Base-by-base conservation (phyloP, 1,140 invertebrate genomes). In the Campoletis sonorensis region DNA sequence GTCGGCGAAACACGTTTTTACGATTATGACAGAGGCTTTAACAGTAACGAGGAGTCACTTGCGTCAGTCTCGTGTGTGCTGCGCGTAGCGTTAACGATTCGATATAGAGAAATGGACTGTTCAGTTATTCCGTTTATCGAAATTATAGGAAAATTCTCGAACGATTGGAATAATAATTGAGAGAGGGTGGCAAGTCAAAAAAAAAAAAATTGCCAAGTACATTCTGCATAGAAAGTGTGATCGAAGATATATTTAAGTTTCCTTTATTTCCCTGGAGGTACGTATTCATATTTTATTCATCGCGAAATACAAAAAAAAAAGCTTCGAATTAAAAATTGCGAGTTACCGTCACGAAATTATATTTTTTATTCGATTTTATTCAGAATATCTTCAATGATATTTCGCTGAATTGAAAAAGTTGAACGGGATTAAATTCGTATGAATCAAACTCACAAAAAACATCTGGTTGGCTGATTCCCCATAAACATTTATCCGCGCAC, bases 1-100 rank as follows among this genome's bases (percentile, higher is more conserved):
- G 61, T 67, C 61, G 61, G 30, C 61, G 61, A 67, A 67, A 67
- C 61, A 23, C 23, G 61, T 23, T 67, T 67, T 67, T 67, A 67
- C 61, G 61, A 67, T 67, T 67, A 67, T 67, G 61, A 67, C 61
- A 27, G 13, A 67, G n/a, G 40, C 61, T 67, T 23, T n/a, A 67
- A 67, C 61, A 13, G 21, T 67, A 67, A 45, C 21, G 21, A 67
- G 4, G 61, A 30, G 61, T 5, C 61, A 67, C 61, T 67, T 67
- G 61, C 61, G 61, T 67, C 61, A 67, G 61, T 67, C 61, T 3
- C 2, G 23, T 67, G 30, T 67, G 23, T 67, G 21, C 23, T 27
- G 61, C 23, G 7, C 54, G 61, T 7, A 67, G 23, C 61, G 21
- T 67, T 27, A 67, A 67, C 61, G 13, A 67, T 67, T 67, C 23